Percentiles rank a stretch among this genome's conserved stretches.
Conservation (phyloP, 2,888 invertebrate species). For the Tyria jacobaeae region DNA sequence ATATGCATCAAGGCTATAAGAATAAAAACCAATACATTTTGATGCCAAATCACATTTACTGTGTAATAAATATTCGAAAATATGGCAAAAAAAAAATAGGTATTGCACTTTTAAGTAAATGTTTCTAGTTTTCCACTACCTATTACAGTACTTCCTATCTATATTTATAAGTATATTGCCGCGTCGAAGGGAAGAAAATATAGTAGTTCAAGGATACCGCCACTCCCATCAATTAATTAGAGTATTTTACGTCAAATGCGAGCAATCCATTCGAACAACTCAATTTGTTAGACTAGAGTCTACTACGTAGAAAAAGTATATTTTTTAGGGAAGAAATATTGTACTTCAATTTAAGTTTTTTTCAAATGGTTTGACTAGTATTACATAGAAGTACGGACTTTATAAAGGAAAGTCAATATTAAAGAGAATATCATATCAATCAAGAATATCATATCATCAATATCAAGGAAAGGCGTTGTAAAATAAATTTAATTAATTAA, state of each 20-base stretch:
- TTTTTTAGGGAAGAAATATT: too few relatives aligned
- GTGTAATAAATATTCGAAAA: not conserved
- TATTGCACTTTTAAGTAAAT: too few relatives aligned
- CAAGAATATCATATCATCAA: too few relatives aligned
- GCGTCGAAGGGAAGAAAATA: slow-evolving; percentile 14
- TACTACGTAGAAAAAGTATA: not conserved
- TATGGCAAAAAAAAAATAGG: too few relatives aligned
- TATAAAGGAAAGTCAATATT: not conserved
- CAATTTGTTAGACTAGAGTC: too few relatives aligned
- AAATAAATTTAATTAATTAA: too few relatives aligned
- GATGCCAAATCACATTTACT: not conserved
- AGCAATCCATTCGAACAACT: slow-evolving; percentile 1
- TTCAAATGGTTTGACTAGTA: not conserved
- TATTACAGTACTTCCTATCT: too few relatives aligned
- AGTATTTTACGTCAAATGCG: slow-evolving; percentile 34
- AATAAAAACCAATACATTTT: not conserved
- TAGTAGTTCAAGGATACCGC: slow-evolving; percentile 17
- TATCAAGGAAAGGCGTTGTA: too few relatives aligned
- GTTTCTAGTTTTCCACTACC: too few relatives aligned
- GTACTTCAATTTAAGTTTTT: not conserved
- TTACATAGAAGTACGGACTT: not conserved
- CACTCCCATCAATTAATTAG: slow-evolving; percentile 37
- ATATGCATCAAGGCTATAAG: too few relatives aligned
- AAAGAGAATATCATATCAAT: too few relatives aligned
- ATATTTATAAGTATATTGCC: not conserved